Evolutionary conservation across 2,888 invertebrate genomes (phyloP).

Genomic region (Hemaris fuciformis): DNA sequence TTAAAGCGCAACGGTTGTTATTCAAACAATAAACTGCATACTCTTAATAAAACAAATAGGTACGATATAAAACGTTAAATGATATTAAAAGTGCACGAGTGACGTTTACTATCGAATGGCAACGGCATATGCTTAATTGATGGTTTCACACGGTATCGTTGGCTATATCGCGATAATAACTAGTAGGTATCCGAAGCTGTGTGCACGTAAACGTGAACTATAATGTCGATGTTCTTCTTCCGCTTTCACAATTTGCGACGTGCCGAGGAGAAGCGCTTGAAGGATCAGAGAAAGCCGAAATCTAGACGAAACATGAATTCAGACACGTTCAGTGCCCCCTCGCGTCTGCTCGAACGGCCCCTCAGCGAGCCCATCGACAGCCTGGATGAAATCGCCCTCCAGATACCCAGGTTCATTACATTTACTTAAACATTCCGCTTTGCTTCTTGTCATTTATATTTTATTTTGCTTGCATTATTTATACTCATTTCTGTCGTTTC

Average conservation of each 20-base stretch:
- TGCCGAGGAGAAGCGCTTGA: constrained; percentile 85
- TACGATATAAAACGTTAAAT: neutral
- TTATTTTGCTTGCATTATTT: neutral
- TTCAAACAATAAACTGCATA: neutral
- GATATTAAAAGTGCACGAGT: constrained; percentile 18
- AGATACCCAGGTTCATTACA: constrained; percentile 91
- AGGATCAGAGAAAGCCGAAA: constrained; percentile 44
- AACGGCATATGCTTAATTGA: constrained; percentile 18
- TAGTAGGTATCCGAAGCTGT: neutral
- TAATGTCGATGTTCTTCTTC: constrained; percentile 98
- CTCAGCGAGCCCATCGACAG: constrained; percentile 93
- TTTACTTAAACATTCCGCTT: neutral
- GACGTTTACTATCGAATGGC: constrained; percentile 19
- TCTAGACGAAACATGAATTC: constrained; percentile 56
- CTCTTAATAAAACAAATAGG: neutral
- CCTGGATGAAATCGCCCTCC: constrained; percentile 94
- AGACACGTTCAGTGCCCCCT: constrained; percentile 87
- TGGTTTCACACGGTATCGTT: neutral
- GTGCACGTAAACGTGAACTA: constrained; percentile 42
- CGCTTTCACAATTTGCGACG: constrained; percentile 95
- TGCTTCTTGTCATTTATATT: neutral
- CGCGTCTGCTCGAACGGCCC: constrained; percentile 91
- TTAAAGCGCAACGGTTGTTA: neutral
- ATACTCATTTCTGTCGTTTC: neutral
- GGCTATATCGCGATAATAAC: neutral